phyloP scores from a whole-genome alignment of 2,888 invertebrate genomes.

The Synanthedon tipuliformis region DNA sequence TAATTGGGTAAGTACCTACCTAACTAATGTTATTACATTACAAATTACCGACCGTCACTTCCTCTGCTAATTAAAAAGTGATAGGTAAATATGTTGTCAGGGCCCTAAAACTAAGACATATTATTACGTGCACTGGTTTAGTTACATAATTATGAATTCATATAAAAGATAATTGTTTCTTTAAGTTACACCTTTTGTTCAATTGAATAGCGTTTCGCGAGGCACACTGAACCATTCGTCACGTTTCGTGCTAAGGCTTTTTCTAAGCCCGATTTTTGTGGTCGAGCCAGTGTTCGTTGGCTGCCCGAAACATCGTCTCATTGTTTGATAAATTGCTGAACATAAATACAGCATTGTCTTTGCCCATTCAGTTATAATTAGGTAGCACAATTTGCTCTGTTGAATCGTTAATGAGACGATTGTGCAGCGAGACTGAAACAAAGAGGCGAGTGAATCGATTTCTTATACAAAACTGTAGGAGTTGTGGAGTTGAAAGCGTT shows the following conservation, averaged over 20 bases:
- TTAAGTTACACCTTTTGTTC: slow-evolving; percentile 48
- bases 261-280: slow-evolving; percentile 57
- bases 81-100: slow-evolving; percentile 17
- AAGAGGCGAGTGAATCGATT: slow-evolving; percentile 55
- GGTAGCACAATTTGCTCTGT: slow-evolving; percentile 67
- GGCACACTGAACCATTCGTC: slow-evolving; percentile 33
- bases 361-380: slow-evolving; percentile 59
- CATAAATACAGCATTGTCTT: slow-evolving; percentile 68
- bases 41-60: not conserved
- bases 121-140: slow-evolving; percentile 24
- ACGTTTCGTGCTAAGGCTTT: slow-evolving; percentile 45
- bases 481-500: slow-evolving; percentile 24
- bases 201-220: slow-evolving; percentile 36
- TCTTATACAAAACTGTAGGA: slow-evolving; percentile 24
- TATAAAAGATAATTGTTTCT: slow-evolving; percentile 62
- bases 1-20: no score
- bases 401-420: slow-evolving; percentile 60
- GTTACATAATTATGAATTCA: slow-evolving; percentile 33
- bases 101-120: slow-evolving; percentile 12
- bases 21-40: no score
- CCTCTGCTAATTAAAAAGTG: slow-evolving; percentile 35
- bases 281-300: slow-evolving; percentile 28
- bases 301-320: slow-evolving; percentile 54
- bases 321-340: slow-evolving; percentile 65
- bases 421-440: slow-evolving; percentile 39